Conservation (phyloP, 2,113 vertebrate species). For the Gobio gobio region DNA sequence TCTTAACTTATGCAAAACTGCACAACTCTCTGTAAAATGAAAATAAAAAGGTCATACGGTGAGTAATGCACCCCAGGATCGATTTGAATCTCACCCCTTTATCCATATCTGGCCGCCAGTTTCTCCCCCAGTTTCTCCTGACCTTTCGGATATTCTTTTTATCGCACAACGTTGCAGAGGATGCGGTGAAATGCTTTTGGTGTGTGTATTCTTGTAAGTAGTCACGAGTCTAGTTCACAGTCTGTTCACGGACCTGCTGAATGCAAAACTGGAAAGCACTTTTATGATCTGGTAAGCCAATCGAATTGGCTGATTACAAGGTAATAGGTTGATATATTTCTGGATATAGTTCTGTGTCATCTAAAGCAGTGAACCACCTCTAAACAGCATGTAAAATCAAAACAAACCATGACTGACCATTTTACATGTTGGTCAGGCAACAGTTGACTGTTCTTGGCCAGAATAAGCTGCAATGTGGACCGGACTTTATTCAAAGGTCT, state of each 20-base stretch:
- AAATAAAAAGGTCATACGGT: conserved; percentile 7
- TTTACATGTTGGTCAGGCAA: neutral
- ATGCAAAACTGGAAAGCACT: neutral
- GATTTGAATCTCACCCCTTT: neutral
- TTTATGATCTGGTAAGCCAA: neutral
- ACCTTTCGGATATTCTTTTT: conserved; percentile 12
- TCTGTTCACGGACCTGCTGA: neutral
- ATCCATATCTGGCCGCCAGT: neutral
- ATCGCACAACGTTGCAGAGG: neutral
- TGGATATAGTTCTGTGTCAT: too few relatives aligned
- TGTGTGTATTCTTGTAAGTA: neutral
- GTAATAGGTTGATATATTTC: neutral
- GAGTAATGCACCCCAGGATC: neutral
- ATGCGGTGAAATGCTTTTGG: neutral
- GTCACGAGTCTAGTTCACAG: neutral
- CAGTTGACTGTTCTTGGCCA: neutral
- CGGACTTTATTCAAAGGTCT: neutral
- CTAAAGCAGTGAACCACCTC: too few relatives aligned
- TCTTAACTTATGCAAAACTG: conserved; percentile 23
- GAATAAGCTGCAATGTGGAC: neutral
- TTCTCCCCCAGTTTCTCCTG: conserved; percentile 3
- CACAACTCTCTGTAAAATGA: neutral
- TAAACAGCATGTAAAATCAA: neutral
- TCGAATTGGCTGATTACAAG: neutral
- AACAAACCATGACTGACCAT: neutral